phyloP scores from a whole-genome alignment of 2,113 vertebrate species.

The Alligator mississippiensis region DNA sequence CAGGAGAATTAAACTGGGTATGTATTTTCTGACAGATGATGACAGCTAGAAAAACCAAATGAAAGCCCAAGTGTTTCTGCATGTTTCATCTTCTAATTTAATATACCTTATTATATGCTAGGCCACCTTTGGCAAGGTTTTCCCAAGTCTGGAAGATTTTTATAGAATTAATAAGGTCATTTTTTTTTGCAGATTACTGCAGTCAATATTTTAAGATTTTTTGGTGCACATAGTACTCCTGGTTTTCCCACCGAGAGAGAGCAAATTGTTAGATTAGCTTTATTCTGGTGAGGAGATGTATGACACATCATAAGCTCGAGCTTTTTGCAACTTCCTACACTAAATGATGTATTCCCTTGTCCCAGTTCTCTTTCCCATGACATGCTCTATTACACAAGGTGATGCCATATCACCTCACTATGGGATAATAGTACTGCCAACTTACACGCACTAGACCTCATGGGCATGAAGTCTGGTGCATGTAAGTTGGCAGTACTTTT shows the following conservation, averaged over 20 bases:
- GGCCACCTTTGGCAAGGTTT: background rate
- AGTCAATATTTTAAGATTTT: background rate
- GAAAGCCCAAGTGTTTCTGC: background rate
- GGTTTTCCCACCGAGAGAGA: background rate
- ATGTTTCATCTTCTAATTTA: background rate
- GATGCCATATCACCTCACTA: background rate
- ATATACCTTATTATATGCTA: background rate
- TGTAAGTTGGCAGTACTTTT: background rate
- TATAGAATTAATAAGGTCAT: background rate
- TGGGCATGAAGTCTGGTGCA: background rate
- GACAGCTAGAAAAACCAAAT: background rate
- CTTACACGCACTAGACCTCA: background rate
- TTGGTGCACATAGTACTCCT: background rate
- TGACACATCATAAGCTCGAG: background rate
- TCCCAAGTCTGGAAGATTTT: background rate
- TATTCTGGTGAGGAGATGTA: fast-evolving
- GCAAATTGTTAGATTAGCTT: background rate
- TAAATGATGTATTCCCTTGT: fast-evolving
- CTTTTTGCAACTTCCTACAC: background rate
- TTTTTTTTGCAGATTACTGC: background rate
- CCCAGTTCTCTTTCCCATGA: background rate
- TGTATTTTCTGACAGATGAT: fast-evolving
- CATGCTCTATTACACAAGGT: background rate
- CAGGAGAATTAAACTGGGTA: conserved; percentile 96
- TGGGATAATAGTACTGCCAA: background rate